These are phyloP conservation scores for Diorhabda sublineata DNA, from an alignment of 1,140 invertebrate species.

Conservation along the genomic window DNA sequence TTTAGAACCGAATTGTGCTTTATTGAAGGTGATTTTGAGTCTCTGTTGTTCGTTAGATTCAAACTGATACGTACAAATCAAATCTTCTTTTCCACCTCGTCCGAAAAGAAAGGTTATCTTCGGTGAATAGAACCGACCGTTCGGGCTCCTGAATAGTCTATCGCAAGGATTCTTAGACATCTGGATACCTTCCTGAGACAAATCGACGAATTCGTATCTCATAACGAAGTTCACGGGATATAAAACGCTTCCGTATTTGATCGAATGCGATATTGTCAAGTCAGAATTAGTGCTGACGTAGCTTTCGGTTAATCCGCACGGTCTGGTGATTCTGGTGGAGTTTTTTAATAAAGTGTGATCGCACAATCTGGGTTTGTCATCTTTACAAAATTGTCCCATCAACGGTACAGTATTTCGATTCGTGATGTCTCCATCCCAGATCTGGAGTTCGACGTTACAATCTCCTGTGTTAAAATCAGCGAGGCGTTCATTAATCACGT, in stretches of 20 bases:
- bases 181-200: slow-evolving; percentile 59
- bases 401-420: slow-evolving; percentile 51
- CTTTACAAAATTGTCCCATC: slow-evolving; percentile 71
- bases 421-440: slow-evolving; percentile 65
- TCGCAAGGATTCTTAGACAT: slow-evolving; percentile 57
- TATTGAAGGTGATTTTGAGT: slow-evolving; percentile 61
- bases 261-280: slow-evolving; percentile 67
- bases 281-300: slow-evolving; percentile 69
- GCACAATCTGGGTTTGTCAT: slow-evolving; percentile 67
- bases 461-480: slow-evolving; percentile 62
- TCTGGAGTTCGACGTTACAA: slow-evolving; percentile 67
- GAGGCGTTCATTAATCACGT: slow-evolving; percentile 62
- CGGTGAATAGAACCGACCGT: slow-evolving; percentile 68
- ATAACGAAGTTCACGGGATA: slow-evolving; percentile 73
- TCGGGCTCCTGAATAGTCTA: slow-evolving; percentile 53
- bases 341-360: slow-evolving; percentile 72
- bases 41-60: slow-evolving; percentile 63
- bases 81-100: slow-evolving; percentile 68
- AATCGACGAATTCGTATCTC: slow-evolving; percentile 72
- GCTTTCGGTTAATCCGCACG: slow-evolving; percentile 70
- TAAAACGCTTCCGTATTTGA: slow-evolving; percentile 72
- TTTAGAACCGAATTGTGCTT: slow-evolving; percentile 64
- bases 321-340: slow-evolving; percentile 66
- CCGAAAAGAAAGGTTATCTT: slow-evolving; percentile 78
- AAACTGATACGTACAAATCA: slow-evolving; percentile 72